Base-by-base conservation (phyloP, 2,113 vertebrate species). In the Tringa solitaria region DNA sequence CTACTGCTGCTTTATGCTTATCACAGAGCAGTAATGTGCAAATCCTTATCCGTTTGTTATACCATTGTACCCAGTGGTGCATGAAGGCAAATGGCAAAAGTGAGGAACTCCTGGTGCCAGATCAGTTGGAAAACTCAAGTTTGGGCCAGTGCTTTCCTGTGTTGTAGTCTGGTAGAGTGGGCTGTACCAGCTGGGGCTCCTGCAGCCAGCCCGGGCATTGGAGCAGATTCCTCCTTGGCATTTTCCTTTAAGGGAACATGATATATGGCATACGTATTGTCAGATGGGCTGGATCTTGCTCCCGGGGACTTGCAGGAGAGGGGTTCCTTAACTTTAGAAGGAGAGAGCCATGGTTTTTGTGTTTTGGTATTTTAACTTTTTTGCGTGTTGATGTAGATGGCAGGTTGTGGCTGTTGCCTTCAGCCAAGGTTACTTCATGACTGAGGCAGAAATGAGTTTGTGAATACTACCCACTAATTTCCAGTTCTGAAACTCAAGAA, bases 51-150 rank as follows among this genome's bases (percentile, higher is more conserved):
- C 12, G 2, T 19, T 53, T 85, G 32, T 53, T 79, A 10, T 3
- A 24, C 32, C 4, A 1, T 17, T 15, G 15, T 77, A 53, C 22
- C 1, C 5, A 54, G 32, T 4, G 9, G 22, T 32, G 10, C 15
- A 9, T 54, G 54, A 74, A 50, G 27, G n/a, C 67, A 74, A 63
- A 41, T 4, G 14, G 24, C 51, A 69, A 4, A 51, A 74, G 9
- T 5, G 20, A 80, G 33, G 54, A 68, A 48, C 37, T 30, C 0
- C 0, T 8, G 26, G 56, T 37, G 35, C 50, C 4, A 3, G 50
- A 26, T 48, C 4, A 20, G 12, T 4, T 65, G 59, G n/a, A 75
- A 84, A 39, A 33, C 24, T 68, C 12, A 69, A 39, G 13, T 87
- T 64, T 87, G 33, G 30, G 43, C 43, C 6, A 3, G 48, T 5